Base-by-base conservation (phyloP, 2,113 vertebrate species). In the Mesocricetus auratus region DNA sequence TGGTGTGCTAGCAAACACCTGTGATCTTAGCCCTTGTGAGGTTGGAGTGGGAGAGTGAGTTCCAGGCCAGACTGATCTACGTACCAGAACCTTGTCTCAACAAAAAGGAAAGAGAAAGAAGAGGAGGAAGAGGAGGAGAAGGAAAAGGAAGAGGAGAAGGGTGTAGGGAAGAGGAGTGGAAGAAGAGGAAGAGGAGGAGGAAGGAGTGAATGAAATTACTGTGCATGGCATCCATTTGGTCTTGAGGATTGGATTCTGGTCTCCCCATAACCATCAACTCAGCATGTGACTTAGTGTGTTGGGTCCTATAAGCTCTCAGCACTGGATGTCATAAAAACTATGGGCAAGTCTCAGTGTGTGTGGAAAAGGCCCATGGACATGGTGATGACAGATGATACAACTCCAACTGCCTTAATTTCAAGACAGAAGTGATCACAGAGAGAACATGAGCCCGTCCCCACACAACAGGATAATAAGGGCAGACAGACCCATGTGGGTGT, bases 391-490 rank as follows among this genome's bases (percentile, higher is more conserved):
- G 24, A 58, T 5, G 45, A 75, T 16, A 58, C 42, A 86, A 66
- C 17, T 26, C 45, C 26, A 11, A 17, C 87, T 42, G 75, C n/a
- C 64, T 77, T 50, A 39, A 5, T 42, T 53, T 33, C 71, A 69
- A 91, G 60, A 36, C 31, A 39, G 31, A 19, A 69, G 12, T 56
- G 58, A 58, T 53, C 3, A 0, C 73, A 87, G 1, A 39, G 36
- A 47, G 47, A 13, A 39, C 2, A 0, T 7, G 39, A 1, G n/a
- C 22, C 13, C 36, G 8, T 16, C 10, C 22, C 4, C 13, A 13
- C 16, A 42, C 9, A 60, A 39, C 9, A 36, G 94, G 82, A 53
- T 26, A 62, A 58, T 53, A 22, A 79, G 11, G 53, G n/a, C n/a
- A 82, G 19, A 15, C 33, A 86, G 11, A 82, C 29, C 29, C 39